Base-by-base conservation (phyloP, 2,113 vertebrate genomes). In the Chauna torquata region DNA sequence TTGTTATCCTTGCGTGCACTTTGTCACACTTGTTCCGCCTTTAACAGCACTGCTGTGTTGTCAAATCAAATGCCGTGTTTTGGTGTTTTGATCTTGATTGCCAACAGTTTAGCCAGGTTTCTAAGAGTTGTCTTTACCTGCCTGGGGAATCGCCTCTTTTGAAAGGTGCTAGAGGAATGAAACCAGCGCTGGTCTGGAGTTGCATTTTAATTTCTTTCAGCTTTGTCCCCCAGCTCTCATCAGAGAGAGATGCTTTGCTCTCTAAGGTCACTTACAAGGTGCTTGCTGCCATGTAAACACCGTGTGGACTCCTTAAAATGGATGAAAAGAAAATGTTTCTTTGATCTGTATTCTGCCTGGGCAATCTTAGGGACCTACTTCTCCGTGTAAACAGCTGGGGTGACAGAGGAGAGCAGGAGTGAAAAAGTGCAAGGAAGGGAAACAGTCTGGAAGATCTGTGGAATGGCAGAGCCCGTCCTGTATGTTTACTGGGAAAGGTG, bases 21-120 rank as follows among this genome's bases (percentile, higher is more conserved):
- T 81, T 71, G 90, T 78, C 90, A 49, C 77, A 84, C 72, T 92
- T 40, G 72, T 59, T 38, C 72, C 8, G 20, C 94, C 88, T 82
- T 36, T 30, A 85, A 72, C 90, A 68, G 75, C 4, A 24, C 86
- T 91, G 77, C 94, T 49, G 78, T 97, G 95, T 96, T 96, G 95
- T 88, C 91, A 91, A 61, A 91, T 87, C 92, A 77, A 9, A 42
- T 66, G n/a, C 86, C 4, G 0, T 89, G 84, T 92, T 95, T 88
- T 79, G 95, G 22, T 32, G 3, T 61, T 89, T 80, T 30, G 45
- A 64, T 62, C 57, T 91, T 0, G 4, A 92, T 54, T 62, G 68
- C 84, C 61, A 44, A 7, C 77, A 30, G 52, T 70, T 92, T 50
- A 92, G 58, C 50, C 38, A 42, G 72, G 78, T 65, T 88, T 52